Conservation (phyloP, 2,888 invertebrate genomes). For the Caenorhabditis zanzibari region DNA sequence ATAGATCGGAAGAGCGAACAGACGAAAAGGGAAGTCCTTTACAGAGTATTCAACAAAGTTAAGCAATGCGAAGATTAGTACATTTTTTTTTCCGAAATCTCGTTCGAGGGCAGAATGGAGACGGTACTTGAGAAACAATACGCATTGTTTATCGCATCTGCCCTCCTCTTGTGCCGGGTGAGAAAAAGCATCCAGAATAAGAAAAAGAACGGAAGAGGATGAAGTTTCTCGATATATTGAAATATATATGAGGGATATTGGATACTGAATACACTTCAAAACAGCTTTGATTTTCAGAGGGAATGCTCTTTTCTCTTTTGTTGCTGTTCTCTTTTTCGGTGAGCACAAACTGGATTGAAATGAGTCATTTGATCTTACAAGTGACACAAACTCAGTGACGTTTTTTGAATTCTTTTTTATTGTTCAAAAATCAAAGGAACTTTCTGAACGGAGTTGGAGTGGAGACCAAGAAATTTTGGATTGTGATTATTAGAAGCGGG, state of each 20-base stretch:
- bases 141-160: slow-evolving; percentile 56
- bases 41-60: slow-evolving; percentile 3
- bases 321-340: slow-evolving; percentile 26
- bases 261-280: slow-evolving; percentile 13
- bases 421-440: slow-evolving; percentile 25
- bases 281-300: slow-evolving; percentile 12
- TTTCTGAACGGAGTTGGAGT: slow-evolving; percentile 17
- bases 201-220: slow-evolving; percentile 27
- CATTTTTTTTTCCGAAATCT: slow-evolving; percentile 42
- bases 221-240: slow-evolving; percentile 11
- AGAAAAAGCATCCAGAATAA: slow-evolving; percentile 14
- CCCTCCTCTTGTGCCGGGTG: slow-evolving; percentile 23
- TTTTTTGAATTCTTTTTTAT: slow-evolving; percentile 3
- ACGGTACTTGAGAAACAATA: slow-evolving; percentile 64
- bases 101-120: slow-evolving; percentile 39
- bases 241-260: slow-evolving; percentile 9
- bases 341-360: slow-evolving; percentile 15
- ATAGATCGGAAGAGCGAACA: slow-evolving; percentile 56
- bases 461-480: neutral
- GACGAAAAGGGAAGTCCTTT: neutral
- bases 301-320: neutral
- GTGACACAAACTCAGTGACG: slow-evolving; percentile 7
- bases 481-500: neutral
- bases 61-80: neutral
- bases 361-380: slow-evolving; percentile 37